Evolutionary conservation across 2,797 vertebrate species (phyloP), one percentile per base, ranked within the genome.

Genomic region (Jordanella pulchra): DNA sequence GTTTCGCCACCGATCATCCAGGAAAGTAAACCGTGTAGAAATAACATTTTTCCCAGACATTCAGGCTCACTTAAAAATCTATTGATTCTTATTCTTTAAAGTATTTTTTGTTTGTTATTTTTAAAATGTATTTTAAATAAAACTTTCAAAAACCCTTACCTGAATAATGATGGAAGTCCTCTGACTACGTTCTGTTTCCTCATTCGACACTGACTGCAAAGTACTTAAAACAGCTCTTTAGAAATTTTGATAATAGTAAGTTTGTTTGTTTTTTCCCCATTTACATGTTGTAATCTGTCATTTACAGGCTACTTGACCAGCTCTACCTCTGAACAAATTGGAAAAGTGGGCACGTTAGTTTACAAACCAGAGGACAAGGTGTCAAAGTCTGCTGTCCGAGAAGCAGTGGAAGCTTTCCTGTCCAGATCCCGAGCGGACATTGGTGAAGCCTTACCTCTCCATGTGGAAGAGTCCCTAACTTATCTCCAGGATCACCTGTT

Each of bases 301-400:
- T 74, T 73, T 79, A 84, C 92, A 99, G 98, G 94, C 53, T 95
- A 95, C 76, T 90, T 98, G 2, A 80, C 87, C 80, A 93, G 81
- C 28, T 91, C 95, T 0, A 82, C 94, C 32, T 89, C 67, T 0
- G 94, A 97, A 27, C 89, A 95, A 7, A 92, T 90, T 67, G 88
- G 93, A 45, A 75, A 35, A 69, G 64, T 32, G 15, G 77, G 77
- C 12, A 28, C 79, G 15, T 91, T 91, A 48, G 89, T 92, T 72
- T 92, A 91, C 73, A 95, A 92, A 35, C 81, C 84, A 0, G 80
- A 93, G 0, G 96, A 98, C 7, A 83, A 79, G 35, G 82, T 97
- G 73, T 93, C 91, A 0, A 86, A 66, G 30, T 9, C 86, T 0
- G 95, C 93, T 0, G 87, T 98, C 60, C 83, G 87, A 17, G 82